Conservation (phyloP, 2,888 invertebrate species). For the Cosmia trapezina region DNA sequence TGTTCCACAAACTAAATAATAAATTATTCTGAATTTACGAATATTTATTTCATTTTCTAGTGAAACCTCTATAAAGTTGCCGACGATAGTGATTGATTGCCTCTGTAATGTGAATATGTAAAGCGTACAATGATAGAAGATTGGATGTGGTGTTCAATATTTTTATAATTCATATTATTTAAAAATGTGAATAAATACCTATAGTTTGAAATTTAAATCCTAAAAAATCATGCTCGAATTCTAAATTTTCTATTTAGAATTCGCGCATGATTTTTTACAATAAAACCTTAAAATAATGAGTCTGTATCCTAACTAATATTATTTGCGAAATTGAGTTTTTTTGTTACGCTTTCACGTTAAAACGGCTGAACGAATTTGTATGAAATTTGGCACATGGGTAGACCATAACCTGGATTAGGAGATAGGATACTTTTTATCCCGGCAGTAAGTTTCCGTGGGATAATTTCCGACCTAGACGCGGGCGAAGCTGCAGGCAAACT, state of each 20-base stretch:
- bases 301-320: too few relatives aligned
- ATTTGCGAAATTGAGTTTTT: too few relatives aligned
- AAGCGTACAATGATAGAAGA: conserved; percentile 33
- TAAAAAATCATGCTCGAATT: neutral
- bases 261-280: too few relatives aligned
- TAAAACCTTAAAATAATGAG: too few relatives aligned
- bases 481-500: too few relatives aligned
- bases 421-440: too few relatives aligned
- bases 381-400: too few relatives aligned
- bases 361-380: too few relatives aligned
- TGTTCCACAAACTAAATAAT: neutral
- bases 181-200: neutral
- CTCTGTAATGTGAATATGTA: conserved; percentile 49
- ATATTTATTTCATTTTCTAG: conserved; percentile 38
- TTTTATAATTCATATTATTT: neutral
- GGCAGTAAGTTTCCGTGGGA: too few relatives aligned
- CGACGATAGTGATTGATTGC: conserved; percentile 58
- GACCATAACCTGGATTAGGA: too few relatives aligned
- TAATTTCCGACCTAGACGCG: too few relatives aligned
- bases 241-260: neutral
- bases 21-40: neutral
- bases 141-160: conserved; percentile 12
- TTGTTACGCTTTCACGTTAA: too few relatives aligned
- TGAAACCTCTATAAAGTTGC: conserved; percentile 48
- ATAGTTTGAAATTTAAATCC: neutral